Base-by-base conservation (phyloP, 1,140 invertebrate genomes). In the Hermatobates lingyangjiaoensis region DNA sequence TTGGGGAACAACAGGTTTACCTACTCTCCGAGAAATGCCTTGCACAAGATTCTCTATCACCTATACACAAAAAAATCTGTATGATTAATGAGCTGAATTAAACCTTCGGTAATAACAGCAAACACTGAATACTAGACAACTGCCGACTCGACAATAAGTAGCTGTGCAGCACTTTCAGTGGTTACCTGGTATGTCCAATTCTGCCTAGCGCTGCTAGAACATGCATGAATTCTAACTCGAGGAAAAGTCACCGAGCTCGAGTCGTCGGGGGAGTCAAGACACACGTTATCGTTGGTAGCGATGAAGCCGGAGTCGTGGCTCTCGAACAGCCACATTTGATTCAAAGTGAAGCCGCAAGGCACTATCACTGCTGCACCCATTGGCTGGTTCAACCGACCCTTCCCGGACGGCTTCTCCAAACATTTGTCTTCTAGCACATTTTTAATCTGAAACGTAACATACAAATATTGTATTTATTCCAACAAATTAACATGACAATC, bases 251-350 rank as follows among this genome's bases (percentile, higher is more conserved):
- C n/a, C 1, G 58, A 67, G 40, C 45, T 48, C 18, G 50, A 55
- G n/a, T 62, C 58, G 23, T 61, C 60, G 0, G 77, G 74, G 20
- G 74, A 74, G 61, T 83, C 80, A 27, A 84, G 63, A 60, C 81
- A 84, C 2, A 83, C 69, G 4, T 74, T 78, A 58, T 84, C 81
- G 57, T 84, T 80, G 0, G 77, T 80, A 25, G 42, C 51, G 23
- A 47, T 44, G n/a, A 55, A 49, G 21, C 46, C 51, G n/a, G n/a
- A 30, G n/a, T 80, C 80, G 45, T 73, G 71, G 39, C 73, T 67
- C 1, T 74, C 77, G 60, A 83, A 77, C 2, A 87, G 75, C 62
- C 86, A 87, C 69, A 83, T 76, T 62, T 87, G 82, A 56, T 74
- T 72, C 15, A 77, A 66, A 51, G 48, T 66, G 53, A 58, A 56